Evolutionary conservation across 2,113 vertebrate genomes (phyloP), one percentile per base, ranked within the genome.

Genomic region (Sylvietta virens): DNA sequence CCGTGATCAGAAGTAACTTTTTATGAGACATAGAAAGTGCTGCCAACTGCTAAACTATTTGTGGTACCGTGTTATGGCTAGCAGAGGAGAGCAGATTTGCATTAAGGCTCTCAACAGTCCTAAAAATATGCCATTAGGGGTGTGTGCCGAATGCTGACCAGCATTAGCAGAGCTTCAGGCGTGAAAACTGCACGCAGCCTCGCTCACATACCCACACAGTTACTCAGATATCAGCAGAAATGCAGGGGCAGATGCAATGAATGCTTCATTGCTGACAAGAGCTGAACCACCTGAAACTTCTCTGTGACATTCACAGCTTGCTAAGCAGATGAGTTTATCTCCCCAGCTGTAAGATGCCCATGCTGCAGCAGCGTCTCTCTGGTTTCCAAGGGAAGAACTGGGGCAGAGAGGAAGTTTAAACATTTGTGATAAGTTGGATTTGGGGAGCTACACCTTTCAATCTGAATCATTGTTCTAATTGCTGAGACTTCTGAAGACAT

Each of bases 171-270:
- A 73, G 26, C 42, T 66, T 62, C 50, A 82, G 35, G 79, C 1
- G 0, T 85, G 67, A 62, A 85, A 80, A 51, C 42, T 47, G 64
- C 44, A 27, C 0, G 0, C 35, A 31, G 37, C 2, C 2, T 44
- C 10, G 50, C 28, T 81, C 30, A 1, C 7, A 0, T 10, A 12
- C 15, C 3, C 2, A 2, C 11, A 1, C 6, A 12, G 56, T 58
- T 15, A 51, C 35, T 47, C 5, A 1, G 24, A 1, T 18, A 54
- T 39, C 61, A 31, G 70, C 84, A 91, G 87, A 88, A 89, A 70
- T 5, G 15, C 62, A 33, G 33, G 20, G 42, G 37, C 53, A 69
- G 58, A 15, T 39, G 54, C 16, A n/a, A 1, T 5, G 15, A 22
- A 13, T 19, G 10, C 56, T 45, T 80, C 21, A 1, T 14, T 4